phyloP scores from a whole-genome alignment of 2,888 invertebrate species.

The Hyposoter dolosus region DNA sequence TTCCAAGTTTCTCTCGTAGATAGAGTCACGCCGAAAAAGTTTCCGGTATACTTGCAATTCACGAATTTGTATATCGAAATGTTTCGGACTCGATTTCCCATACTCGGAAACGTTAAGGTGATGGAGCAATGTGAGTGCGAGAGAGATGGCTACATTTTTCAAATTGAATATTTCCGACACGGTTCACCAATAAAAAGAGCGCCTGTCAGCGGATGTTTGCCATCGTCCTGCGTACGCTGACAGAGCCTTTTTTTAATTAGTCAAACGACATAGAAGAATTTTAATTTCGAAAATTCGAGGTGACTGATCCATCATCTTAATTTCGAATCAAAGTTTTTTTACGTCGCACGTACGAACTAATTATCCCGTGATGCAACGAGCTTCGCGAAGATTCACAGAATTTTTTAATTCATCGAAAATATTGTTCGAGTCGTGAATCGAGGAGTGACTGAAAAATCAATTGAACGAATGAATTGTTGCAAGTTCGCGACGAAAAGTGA shows the following conservation, averaged over 20 bases:
- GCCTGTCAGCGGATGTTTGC: no score
- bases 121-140: no score
- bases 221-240: no score
- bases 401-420: no score
- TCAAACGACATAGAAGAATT: no score
- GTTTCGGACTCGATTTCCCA: not conserved
- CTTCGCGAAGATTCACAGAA: not conserved
- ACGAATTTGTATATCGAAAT: not conserved
- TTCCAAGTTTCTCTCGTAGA: not conserved
- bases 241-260: no score
- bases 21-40: not conserved
- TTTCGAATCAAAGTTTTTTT: not conserved
- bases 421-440: not conserved
- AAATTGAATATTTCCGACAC: no score
- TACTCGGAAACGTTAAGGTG: not conserved
- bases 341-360: not conserved
- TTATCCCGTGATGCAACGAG: not conserved
- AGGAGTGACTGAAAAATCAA: not conserved
- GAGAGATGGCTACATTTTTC: no score
- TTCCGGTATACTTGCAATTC: not conserved
- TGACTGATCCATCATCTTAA: no score
- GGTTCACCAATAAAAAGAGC: no score
- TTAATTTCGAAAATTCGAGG: no score
- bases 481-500: not conserved
- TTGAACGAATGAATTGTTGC: not conserved